These are phyloP conservation scores for Drosophila pandora DNA, from an alignment of 1,140 invertebrate genomes.

Conservation along the genomic window DNA sequence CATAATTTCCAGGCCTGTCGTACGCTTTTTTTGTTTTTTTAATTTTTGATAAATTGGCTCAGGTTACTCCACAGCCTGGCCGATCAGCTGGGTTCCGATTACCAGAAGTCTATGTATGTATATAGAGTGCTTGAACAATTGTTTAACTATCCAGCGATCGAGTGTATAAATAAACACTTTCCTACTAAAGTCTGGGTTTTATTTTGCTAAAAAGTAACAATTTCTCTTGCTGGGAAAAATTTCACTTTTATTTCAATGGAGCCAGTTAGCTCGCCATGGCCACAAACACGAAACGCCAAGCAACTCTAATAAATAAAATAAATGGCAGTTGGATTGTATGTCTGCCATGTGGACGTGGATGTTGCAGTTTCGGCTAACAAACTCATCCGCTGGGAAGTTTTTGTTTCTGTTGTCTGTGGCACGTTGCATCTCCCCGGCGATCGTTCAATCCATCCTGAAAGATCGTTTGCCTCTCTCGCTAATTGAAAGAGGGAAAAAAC, in stretches of 20 bases:
- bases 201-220: constrained; percentile 54
- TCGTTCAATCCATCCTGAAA: background rate
- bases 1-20: constrained; percentile 69
- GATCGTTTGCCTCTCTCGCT: constrained; percentile 1
- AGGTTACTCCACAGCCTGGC: constrained; percentile 23
- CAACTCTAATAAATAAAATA: constrained; percentile 76
- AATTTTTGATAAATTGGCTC: constrained; percentile 66
- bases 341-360: constrained; percentile 40
- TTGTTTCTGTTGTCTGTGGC: constrained; percentile 11
- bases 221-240: constrained; percentile 74
- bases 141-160: background rate
- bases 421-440: background rate
- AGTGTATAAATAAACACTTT: constrained; percentile 19
- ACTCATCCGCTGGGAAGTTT: constrained; percentile 18
- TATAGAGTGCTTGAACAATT: constrained; percentile 26
- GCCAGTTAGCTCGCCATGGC: constrained; percentile 47
- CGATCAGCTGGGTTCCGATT: constrained; percentile 49
- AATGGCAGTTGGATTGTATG: constrained; percentile 68
- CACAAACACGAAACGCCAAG: constrained; percentile 48
- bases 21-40: constrained; percentile 27
- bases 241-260: constrained; percentile 74
- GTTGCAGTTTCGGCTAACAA: constrained; percentile 15
- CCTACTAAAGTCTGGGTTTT: constrained; percentile 27
- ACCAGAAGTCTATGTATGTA: constrained; percentile 25
- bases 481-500: constrained; percentile 6